Evolutionary conservation across 2,888 invertebrate species (phyloP).

Genomic region (Hemithea aestivaria): DNA sequence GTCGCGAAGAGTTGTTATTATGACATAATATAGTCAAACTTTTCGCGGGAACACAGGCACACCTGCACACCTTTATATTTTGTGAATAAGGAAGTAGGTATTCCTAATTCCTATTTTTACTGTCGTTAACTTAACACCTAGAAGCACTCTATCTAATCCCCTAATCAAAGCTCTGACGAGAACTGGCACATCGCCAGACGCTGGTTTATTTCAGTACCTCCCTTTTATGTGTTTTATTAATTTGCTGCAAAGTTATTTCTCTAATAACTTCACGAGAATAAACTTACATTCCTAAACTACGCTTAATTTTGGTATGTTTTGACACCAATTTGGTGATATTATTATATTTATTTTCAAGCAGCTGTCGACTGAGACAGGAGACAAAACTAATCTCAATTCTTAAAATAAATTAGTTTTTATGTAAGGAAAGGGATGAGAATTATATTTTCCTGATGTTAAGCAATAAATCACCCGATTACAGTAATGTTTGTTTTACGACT

Average conservation of each 20-base stretch:
- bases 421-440: too few relatives aligned
- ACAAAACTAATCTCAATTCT: too few relatives aligned
- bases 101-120: too few relatives aligned
- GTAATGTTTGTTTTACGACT: too few relatives aligned
- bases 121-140: slow-evolving; percentile 5
- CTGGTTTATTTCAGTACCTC: slow-evolving; percentile 66
- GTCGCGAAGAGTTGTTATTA: too few relatives aligned
- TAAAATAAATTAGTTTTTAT: too few relatives aligned
- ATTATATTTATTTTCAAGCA: slow-evolving; percentile 7
- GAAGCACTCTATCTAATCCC: slow-evolving; percentile 29
- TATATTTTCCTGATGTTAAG: too few relatives aligned
- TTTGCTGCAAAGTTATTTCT: slow-evolving; percentile 64
- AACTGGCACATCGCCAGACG: slow-evolving; percentile 44
- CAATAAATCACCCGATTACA: too few relatives aligned
- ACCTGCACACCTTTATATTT: too few relatives aligned
- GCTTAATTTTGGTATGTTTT: slow-evolving; percentile 5
- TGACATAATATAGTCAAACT: too few relatives aligned
- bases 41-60: too few relatives aligned
- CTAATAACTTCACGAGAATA: slow-evolving; percentile 22
- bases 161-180: slow-evolving; percentile 56
- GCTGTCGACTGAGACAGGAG: neutral
- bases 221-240: slow-evolving; percentile 76
- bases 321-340: slow-evolving; percentile 5
- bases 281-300: slow-evolving; percentile 16
- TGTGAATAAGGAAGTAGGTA: too few relatives aligned